Percentiles rank a stretch among this genome's conserved stretches.
phyloP scores from a whole-genome alignment of 2,888 invertebrate species.

The Melitaea athalia region DNA sequence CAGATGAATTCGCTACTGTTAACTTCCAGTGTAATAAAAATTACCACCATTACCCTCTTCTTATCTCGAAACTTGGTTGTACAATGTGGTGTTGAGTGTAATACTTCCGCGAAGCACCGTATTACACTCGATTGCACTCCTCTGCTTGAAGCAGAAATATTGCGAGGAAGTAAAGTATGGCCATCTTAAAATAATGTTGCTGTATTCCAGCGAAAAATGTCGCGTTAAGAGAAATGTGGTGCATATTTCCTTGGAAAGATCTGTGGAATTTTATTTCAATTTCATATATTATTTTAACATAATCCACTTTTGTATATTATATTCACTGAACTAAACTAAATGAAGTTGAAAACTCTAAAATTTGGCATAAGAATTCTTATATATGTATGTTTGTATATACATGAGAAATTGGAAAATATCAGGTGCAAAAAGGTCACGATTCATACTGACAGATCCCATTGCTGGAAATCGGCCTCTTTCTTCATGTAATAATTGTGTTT shows the following conservation, averaged over 20 bases:
- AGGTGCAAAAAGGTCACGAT: too few relatives aligned
- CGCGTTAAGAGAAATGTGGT: background rate
- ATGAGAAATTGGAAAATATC: too few relatives aligned
- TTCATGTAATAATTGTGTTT: too few relatives aligned
- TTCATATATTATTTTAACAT: background rate
- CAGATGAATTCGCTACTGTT: too few relatives aligned
- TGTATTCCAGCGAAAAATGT: background rate
- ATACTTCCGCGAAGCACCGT: background rate
- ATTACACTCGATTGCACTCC: constrained; percentile 25
- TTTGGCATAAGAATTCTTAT: too few relatives aligned
- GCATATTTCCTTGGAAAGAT: background rate
- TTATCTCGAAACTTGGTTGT: background rate
- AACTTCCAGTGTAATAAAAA: too few relatives aligned
- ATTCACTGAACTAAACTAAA: background rate
- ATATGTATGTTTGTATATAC: too few relatives aligned
- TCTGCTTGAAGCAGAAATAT: constrained; percentile 20
- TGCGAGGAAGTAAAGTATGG: constrained; percentile 16
- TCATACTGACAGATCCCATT: too few relatives aligned
- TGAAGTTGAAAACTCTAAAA: too few relatives aligned
- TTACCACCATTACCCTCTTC: background rate
- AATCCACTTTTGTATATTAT: background rate
- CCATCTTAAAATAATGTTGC: constrained; percentile 10
- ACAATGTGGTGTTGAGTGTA: background rate
- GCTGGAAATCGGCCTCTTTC: too few relatives aligned
- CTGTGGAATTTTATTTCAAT: background rate